phyloP scores from a whole-genome alignment of 2,797 vertebrate species.

The Calcarius lapponicus region DNA sequence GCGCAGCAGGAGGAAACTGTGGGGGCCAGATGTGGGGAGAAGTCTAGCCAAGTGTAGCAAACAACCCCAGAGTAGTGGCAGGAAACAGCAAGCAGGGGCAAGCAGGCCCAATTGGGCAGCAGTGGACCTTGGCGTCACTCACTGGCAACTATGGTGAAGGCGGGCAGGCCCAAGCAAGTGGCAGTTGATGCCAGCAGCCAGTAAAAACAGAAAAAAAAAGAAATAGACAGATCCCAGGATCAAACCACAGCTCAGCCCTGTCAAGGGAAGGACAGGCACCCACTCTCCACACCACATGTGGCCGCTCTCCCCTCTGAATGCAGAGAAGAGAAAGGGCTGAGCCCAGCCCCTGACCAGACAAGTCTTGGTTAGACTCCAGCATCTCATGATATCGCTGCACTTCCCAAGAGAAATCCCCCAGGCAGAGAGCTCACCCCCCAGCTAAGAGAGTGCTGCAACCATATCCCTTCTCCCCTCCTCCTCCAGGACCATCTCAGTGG shows the following conservation, averaged over 20 bases:
- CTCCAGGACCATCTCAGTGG: background rate
- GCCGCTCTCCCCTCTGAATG: background rate
- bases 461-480: accelerated
- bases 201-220: accelerated
- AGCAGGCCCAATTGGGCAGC: accelerated
- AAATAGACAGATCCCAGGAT: accelerated
- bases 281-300: accelerated
- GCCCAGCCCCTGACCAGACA: background rate
- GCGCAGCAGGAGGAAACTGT: accelerated
- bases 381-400: accelerated
- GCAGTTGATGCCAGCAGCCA: accelerated
- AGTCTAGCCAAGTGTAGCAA: background rate
- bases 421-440: background rate
- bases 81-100: no score
- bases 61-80: no score
- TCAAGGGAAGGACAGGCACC: background rate
- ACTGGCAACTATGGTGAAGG: background rate
- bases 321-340: background rate
- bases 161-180: background rate
- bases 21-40: accelerated
- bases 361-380: accelerated
- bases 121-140: background rate
- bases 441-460: background rate
- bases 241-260: background rate
- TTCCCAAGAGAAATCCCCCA: background rate